Evolutionary conservation across 2,888 invertebrate genomes (phyloP).

Genomic region (Aricia artaxerxes): DNA sequence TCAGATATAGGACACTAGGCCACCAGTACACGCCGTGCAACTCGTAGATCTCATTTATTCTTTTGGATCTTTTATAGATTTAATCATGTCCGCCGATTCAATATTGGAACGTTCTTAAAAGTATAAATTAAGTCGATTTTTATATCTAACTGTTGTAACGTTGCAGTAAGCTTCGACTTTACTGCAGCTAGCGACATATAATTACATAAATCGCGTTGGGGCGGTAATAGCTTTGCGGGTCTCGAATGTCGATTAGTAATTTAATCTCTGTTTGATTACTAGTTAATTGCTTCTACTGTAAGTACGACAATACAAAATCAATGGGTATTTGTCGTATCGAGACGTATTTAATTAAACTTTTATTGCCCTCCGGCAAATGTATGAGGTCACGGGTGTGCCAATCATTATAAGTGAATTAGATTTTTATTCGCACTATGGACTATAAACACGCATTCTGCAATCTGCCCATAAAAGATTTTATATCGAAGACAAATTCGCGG

Average conservation of each 20-base stretch:
- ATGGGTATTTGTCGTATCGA: background rate
- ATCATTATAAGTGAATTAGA: constrained; percentile 25
- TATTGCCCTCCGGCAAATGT: background rate
- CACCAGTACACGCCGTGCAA: constrained; percentile 55
- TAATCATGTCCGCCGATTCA: constrained; percentile 11
- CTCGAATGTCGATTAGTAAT: background rate
- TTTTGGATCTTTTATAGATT: background rate
- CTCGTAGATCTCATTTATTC: constrained; percentile 8
- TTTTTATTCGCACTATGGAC: constrained; percentile 13
- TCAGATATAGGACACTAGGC: constrained; percentile 65
- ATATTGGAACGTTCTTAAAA: background rate
- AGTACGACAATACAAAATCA: background rate
- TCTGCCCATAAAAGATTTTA: constrained; percentile 52
- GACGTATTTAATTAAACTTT: constrained; percentile 7
- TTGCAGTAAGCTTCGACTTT: background rate
- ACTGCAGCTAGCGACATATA: background rate
- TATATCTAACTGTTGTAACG: background rate
- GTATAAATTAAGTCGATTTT: background rate
- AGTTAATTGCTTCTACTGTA: background rate
- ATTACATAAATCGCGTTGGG: background rate
- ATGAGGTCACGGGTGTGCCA: constrained; percentile 17
- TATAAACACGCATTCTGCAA: constrained; percentile 26
- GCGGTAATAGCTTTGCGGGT: background rate
- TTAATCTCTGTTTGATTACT: background rate
- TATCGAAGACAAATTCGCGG: constrained; percentile 10